Base-by-base conservation (phyloP, 2,113 vertebrate species). In the Alligator sinensis region DNA sequence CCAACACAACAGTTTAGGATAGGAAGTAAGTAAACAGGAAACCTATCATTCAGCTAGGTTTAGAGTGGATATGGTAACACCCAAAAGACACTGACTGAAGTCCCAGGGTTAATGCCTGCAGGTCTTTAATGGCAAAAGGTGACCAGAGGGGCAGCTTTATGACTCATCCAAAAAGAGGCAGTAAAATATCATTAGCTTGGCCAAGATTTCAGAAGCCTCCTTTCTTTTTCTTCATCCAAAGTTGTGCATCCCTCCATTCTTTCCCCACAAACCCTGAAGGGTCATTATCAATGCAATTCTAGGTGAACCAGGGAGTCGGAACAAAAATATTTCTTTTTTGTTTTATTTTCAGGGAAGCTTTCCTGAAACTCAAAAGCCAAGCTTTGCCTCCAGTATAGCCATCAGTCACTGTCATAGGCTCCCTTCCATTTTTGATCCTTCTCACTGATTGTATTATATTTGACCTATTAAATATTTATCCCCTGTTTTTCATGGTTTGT, bases 391-490 rank as follows among this genome's bases (percentile, higher is more conserved):
- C 16, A 88, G 28, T 55, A 17, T 70, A 58, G 78, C 87, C 81
- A 87, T 86, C 86, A 94, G 96, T 98, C 97, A 98, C 95, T 97
- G 97, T 97, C 97, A 98, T 83, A 88, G 90, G 96, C 84, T 94
- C 24, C 91, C 94, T 96, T 84, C 88, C 88, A 83, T 93, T 91
- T 97, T 97, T 98, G 96, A 97, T 98, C 98, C 89, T 97, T 94
- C 89, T 96, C 93, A 88, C 83, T 94, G 97, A 98, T 96, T 86
- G 87, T 75, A 94, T 95, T 90, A 97, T 93, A 97, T 96, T 97
- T 97, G 96, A 94, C 90, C 94, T 97, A 97, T 98, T 97, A 98
- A 98, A 98, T 98, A 98, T 98, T 98, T 98, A 98, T 97, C 91
- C 94, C 80, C 84, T 93, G 84, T 97, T 97, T 98, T 98, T 97